Evolutionary conservation across 2,888 invertebrate species (phyloP).

Genomic region (Aspidiotus rigidus): DNA sequence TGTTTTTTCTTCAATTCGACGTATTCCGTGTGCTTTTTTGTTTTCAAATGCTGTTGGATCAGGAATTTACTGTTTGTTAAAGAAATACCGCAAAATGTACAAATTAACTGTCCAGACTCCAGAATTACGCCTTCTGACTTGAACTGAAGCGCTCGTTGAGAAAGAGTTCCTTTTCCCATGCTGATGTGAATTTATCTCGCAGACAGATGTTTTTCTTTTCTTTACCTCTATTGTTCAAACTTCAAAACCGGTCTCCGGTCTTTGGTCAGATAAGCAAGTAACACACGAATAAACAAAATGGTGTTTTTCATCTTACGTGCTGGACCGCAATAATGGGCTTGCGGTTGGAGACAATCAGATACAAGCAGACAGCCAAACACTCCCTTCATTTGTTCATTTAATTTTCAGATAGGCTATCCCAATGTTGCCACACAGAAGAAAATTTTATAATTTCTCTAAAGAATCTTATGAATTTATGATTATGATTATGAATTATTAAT

Average conservation of each 20-base stretch:
- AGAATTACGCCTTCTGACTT: not conserved
- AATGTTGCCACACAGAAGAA: no score
- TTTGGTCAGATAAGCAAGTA: not conserved
- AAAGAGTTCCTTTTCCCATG: not conserved
- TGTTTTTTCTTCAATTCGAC: not conserved
- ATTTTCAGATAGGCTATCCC: no score
- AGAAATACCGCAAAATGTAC: not conserved
- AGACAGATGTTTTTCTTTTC: no score
- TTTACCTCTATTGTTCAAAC: not conserved
- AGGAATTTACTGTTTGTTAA: not conserved
- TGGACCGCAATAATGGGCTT: no score
- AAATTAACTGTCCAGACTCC: not conserved
- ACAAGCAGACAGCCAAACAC: not conserved
- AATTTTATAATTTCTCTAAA: no score
- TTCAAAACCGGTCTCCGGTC: not conserved
- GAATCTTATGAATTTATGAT: no score
- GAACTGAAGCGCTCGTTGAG: not conserved
- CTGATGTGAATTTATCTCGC: no score
- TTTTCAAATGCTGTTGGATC: not conserved
- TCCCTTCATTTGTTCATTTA: no score
- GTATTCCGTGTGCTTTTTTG: not conserved
- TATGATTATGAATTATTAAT: no score
- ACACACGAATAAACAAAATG: no score
- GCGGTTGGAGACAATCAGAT: not conserved
- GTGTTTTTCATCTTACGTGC: not conserved